Evolutionary conservation across 2,888 invertebrate genomes (phyloP), one percentile per base, ranked within the genome.

Genomic region (Uloborus plumipes): DNA sequence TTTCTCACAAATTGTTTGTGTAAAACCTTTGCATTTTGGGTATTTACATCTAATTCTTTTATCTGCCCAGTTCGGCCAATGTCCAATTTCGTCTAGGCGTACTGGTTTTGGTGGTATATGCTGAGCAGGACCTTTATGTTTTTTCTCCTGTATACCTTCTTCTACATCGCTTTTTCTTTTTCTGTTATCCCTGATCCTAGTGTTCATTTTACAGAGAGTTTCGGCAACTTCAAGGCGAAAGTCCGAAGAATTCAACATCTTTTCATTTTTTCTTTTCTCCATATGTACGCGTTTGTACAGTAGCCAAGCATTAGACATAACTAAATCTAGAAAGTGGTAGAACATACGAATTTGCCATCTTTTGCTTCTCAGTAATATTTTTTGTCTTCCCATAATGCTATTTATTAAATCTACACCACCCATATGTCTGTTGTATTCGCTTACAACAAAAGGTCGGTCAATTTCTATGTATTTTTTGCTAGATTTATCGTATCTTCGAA

Each of bases 241-340:
- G 18, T 55, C 18, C 6, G n/a, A 6, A 9, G 55, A 55, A 55
- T 18, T 20, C 14, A 55, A 15, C n/a, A 55, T 6, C 16, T 55
- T 55, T 6, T 64, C 26, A 20, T 3, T 61, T 61, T 20, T 3
- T 61, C 26, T 6, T 20, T 14, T 20, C 26, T 61, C 20, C 7
- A 26, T 26, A 22, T 22, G 22, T 16, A 61, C 61, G 50, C 55
- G 66, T 50, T 72, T 70, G 70, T 79, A 85, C 51, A 85, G 64
- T 47, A 83, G 49, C 76, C 83, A 84, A 53, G 76, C 18, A 58
- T 83, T 76, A n/a, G 76, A 77, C 59, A 76, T 55, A 47, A 69
- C 69, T 55, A 85, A 47, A 72, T 85, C 77, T 67, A 85, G 55
- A 65, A 84, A 84, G 69, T 84, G 81, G 67, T 66, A 71, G 64